Evolutionary conservation across 2,113 vertebrate genomes (phyloP), one percentile per base, ranked within the genome.

Genomic region (Rallus limicola): DNA sequence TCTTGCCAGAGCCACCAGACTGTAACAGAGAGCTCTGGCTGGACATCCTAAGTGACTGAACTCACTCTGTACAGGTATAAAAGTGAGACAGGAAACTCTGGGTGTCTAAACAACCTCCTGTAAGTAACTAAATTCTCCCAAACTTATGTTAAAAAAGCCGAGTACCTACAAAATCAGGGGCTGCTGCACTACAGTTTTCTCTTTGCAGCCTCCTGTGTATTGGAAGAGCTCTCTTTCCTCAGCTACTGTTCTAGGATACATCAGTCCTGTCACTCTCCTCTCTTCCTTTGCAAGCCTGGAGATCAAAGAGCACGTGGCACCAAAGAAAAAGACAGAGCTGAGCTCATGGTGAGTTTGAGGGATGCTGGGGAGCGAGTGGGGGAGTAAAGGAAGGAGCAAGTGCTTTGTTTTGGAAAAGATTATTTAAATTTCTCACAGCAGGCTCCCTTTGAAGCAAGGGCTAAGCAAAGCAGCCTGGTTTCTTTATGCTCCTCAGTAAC

Each of bases 371-470:
- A 96, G 40, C 3, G 2, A 81, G 59, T 2, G 58, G 78, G 67
- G 55, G 63, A 76, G 44, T 2, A 36, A 82, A 59, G 55, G 52
- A 90, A 81, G 79, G 88, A 63, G 29, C 62, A 56, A 46, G 25
- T 1, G 67, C 92, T 96, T 93, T 88, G 44, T 72, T 90, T 58
- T 40, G 77, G 78, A 76, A 93, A 84, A 92, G 52, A 70, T 67
- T 46, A 82, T 92, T 90, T 60, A 62, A 60, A 76, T 88, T 71
- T 83, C 70, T 65, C 86, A n/a, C 71, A 86, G 80, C 86, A 74
- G 86, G 88, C 70, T 88, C 28, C 42, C 71, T 92, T 89, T 94
- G 93, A 95, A 81, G 81, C 3, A 0, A 80, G 46, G 38, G 46
- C 69, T 56, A 58, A 64, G 19, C 53, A 55, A 38, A 92, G 82